These are phyloP conservation scores for Alaudala cheleensis DNA, from an alignment of 2,113 vertebrate genomes.

Conservation along the genomic window DNA sequence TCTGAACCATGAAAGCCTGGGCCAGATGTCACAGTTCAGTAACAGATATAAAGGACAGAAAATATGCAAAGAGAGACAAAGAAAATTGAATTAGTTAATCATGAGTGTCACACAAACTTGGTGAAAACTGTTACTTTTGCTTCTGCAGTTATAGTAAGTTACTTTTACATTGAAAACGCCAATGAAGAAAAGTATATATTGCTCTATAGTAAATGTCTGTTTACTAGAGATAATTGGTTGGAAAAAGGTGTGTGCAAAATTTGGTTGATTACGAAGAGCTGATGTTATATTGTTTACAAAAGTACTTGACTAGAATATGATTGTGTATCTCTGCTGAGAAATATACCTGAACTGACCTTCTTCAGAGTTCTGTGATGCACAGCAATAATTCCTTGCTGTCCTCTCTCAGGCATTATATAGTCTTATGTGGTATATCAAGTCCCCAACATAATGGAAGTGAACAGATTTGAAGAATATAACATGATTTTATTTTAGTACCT, in stretches of 20 bases:
- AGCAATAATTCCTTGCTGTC: not conserved
- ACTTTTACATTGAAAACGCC: not conserved
- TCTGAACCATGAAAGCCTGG: not conserved
- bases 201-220: not conserved
- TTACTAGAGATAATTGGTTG: not conserved
- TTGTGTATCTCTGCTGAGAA: not conserved
- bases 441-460: not conserved
- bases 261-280: not conserved
- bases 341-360: not conserved
- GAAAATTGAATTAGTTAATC: not conserved
- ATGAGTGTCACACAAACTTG: not conserved
- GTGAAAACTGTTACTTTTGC: not conserved
- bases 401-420: not conserved
- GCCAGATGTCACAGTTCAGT: not conserved
- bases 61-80: not conserved
- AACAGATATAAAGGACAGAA: not conserved
- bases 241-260: not conserved
- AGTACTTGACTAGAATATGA: not conserved
- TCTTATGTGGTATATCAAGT: not conserved
- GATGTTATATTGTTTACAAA: not conserved
- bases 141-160: not conserved
- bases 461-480: slow-evolving; percentile 2
- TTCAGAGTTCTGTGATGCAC: not conserved
- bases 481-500: slow-evolving; percentile 10
- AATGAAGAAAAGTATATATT: not conserved